phyloP scores from a whole-genome alignment of 2,797 vertebrate species.

The Ficedula albicollis region DNA sequence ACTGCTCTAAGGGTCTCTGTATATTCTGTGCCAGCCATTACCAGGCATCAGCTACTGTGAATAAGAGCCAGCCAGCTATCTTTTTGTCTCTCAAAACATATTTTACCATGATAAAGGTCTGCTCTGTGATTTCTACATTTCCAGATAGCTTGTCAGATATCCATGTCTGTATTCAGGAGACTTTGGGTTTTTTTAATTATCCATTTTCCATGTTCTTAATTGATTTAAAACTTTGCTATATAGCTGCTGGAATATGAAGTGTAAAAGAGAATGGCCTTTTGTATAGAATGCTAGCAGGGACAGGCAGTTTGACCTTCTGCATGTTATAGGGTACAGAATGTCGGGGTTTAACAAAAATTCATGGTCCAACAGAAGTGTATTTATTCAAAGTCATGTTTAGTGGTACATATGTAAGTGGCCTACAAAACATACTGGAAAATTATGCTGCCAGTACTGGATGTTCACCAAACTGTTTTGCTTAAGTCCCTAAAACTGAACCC shows the following conservation, averaged over 20 bases:
- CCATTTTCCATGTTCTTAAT: not conserved
- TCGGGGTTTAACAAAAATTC: not conserved
- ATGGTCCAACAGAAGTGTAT: not conserved
- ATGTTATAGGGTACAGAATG: not conserved
- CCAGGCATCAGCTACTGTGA: slow-evolving; percentile 17
- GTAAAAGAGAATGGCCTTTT: not conserved
- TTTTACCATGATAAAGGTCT: not conserved
- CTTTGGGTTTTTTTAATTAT: not conserved
- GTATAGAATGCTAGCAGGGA: not conserved
- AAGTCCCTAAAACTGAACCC: not conserved
- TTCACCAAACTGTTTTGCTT: not conserved
- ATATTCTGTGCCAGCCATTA: slow-evolving; percentile 54
- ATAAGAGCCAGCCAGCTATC: slow-evolving; percentile 8
- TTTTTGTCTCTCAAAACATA: slow-evolving; percentile 17
- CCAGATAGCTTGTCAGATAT: not conserved
- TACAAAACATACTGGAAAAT: not conserved
- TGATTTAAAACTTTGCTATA: not conserved
- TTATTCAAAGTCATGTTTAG: not conserved
- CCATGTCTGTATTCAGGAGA: not conserved
- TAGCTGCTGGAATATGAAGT: not conserved
- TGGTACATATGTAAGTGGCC: not conserved
- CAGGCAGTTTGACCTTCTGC: not conserved
- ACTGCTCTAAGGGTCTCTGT: slow-evolving; percentile 33
- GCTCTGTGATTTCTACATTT: not conserved
- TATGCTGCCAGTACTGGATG: not conserved